Evolutionary conservation across 2,797 vertebrate species (phyloP).

Genomic region (Cynodonichthys magdalenae): DNA sequence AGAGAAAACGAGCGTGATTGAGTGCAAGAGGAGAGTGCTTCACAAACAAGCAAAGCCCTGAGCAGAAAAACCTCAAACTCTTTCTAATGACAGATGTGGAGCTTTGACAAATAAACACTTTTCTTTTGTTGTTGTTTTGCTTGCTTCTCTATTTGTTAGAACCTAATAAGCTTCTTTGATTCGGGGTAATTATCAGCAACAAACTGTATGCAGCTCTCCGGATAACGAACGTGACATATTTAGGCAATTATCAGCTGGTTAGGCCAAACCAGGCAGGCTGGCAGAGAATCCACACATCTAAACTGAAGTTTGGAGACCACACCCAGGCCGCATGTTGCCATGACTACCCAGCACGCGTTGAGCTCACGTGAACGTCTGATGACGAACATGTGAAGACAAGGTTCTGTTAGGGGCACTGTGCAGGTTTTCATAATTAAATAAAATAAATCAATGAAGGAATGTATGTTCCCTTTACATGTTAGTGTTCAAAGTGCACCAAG

Average conservation of each 20-base stretch:
- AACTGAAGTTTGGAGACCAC: conserved; percentile 39
- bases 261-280: conserved; percentile 39
- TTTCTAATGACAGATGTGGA: conserved; percentile 1
- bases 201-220: conserved; percentile 23
- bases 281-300: conserved; percentile 33
- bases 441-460: too few species aligned
- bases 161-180: not conserved
- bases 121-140: conserved; percentile 5
- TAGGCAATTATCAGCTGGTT: conserved; percentile 59
- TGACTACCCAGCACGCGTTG: too few species aligned
- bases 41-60: too few species aligned
- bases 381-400: too few species aligned
- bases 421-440: too few species aligned
- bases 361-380: too few species aligned
- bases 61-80: conserved; percentile 20
- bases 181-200: conserved; percentile 19
- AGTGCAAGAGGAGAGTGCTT: conserved; percentile 54
- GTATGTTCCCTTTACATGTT: too few species aligned
- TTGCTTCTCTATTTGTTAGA: conserved; percentile 2
- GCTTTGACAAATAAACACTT: conserved; percentile 11
- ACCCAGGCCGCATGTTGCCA: conserved; percentile 54
- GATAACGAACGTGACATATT: conserved; percentile 53
- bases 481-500: too few species aligned
- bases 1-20: conserved; percentile 55
- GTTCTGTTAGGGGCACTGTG: too few species aligned